These are phyloP conservation scores for Acanthurus lineatus DNA, from an alignment of 2,797 vertebrate species.

Conservation along the genomic window DNA sequence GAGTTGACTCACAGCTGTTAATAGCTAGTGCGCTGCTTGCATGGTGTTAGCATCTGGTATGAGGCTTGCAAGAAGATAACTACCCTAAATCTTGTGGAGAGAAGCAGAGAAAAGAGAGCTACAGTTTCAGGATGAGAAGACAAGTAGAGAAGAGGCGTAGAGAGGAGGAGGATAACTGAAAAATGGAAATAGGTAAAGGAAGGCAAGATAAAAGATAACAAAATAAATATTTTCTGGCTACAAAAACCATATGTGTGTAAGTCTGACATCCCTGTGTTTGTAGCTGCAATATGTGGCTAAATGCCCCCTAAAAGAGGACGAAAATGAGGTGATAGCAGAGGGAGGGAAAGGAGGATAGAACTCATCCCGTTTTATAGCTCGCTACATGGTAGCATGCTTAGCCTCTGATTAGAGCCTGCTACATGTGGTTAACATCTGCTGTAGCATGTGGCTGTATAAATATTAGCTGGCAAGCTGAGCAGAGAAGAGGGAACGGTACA, in stretches of 20 bases:
- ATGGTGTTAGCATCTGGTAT: conserved; percentile 62
- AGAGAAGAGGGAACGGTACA: conserved; percentile 13
- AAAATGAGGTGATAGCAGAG: conserved; percentile 29
- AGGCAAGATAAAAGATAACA: conserved; percentile 34
- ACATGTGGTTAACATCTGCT: conserved; percentile 71
- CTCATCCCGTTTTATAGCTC: conserved; percentile 38
- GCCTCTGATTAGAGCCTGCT: conserved; percentile 52
- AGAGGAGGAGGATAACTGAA: conserved; percentile 22
- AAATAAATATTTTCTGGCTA: conserved; percentile 25
- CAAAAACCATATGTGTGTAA: conserved; percentile 38
- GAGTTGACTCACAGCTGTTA: conserved; percentile 64
- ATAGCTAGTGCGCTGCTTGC: conserved; percentile 55
- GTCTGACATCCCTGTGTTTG: conserved; percentile 35
- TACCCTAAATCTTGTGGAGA: conserved; percentile 52
- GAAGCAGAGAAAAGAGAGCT: conserved; percentile 19
- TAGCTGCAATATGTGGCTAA: conserved; percentile 41
- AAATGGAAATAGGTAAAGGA: conserved; percentile 11
- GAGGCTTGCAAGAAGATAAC: conserved; percentile 47
- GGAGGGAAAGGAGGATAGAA: conserved; percentile 14
- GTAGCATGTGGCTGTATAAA: conserved; percentile 60
- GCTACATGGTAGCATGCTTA: conserved; percentile 29
- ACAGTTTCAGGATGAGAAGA: conserved; percentile 33
- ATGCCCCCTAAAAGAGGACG: conserved; percentile 39
- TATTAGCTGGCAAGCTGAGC: conserved; percentile 52
- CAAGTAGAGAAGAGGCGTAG: neutral